Conservation (phyloP, 2,113 vertebrate species). For the Plecotus auritus region DNA sequence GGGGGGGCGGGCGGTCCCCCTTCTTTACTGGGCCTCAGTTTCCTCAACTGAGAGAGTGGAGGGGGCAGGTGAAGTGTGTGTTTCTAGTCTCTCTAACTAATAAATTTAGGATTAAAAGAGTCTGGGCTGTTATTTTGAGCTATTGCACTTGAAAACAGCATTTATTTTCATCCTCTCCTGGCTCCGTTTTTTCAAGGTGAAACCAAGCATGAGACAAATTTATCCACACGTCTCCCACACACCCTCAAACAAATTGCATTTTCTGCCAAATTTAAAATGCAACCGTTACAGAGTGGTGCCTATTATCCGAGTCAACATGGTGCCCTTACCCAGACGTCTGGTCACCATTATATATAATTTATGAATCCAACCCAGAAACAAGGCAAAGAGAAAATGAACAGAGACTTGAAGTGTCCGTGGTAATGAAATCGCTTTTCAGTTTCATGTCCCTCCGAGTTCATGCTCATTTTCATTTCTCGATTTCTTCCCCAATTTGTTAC, state of each 20-base stretch:
- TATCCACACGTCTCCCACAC: neutral
- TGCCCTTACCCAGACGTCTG: slow-evolving; percentile 34
- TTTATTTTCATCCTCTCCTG: neutral
- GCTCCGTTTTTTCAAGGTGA: slow-evolving; percentile 17
- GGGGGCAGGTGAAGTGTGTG: neutral
- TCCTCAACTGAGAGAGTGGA: neutral
- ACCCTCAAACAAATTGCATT: slow-evolving; percentile 31
- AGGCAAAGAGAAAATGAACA: slow-evolving; percentile 49
- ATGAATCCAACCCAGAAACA: slow-evolving; percentile 54
- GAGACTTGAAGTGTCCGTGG: neutral
- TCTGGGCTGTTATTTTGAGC: neutral
- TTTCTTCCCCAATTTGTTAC: slow-evolving; percentile 56
- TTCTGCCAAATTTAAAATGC: slow-evolving; percentile 59
- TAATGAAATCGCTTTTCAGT: slow-evolving; percentile 46
- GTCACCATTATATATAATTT: slow-evolving; percentile 54
- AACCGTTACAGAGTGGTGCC: neutral
- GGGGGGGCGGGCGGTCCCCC: neutral
- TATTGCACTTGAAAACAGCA: neutral
- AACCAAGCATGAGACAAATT: neutral
- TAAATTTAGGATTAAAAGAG: neutral
- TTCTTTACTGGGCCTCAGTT: neutral
- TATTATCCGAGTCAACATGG: neutral
- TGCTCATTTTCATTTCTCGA: slow-evolving; percentile 47
- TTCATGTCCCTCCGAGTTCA: neutral
- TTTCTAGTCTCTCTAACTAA: neutral